These are phyloP conservation scores for Microctenopoma lineatum DNA, from an alignment of 2,797 vertebrate species.

Conservation along the genomic window DNA sequence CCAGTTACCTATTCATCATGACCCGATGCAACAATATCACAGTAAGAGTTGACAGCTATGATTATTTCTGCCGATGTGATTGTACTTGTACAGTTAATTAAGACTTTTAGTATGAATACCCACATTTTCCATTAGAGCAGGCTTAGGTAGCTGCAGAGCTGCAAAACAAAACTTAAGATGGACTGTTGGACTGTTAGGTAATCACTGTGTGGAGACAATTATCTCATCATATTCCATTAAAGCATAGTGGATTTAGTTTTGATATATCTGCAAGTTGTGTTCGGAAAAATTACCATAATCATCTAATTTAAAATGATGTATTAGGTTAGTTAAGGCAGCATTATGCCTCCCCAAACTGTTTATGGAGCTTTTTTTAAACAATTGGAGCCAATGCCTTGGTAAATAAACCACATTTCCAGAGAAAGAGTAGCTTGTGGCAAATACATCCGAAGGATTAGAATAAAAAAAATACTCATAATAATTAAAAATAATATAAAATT, in stretches of 20 bases:
- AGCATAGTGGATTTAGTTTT: slow-evolving; percentile 18
- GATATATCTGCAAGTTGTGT: slow-evolving; percentile 14
- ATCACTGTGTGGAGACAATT: slow-evolving; percentile 20
- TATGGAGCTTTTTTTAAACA: slow-evolving; percentile 5
- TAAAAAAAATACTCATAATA: neutral
- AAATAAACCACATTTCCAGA: slow-evolving; percentile 23
- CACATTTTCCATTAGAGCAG: slow-evolving; percentile 12
- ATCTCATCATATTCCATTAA: slow-evolving; percentile 24
- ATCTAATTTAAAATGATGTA: slow-evolving; percentile 36
- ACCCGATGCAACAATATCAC: slow-evolving; percentile 27
- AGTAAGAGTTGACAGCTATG: slow-evolving; percentile 24
- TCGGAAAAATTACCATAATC: slow-evolving; percentile 29
- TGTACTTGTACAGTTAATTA: slow-evolving; percentile 35
- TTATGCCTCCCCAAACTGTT: slow-evolving; percentile 20
- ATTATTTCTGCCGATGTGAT: slow-evolving; percentile 12
- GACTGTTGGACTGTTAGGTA: neutral
- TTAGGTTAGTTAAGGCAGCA: slow-evolving; percentile 22
- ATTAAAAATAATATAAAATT: slow-evolving; percentile 15
- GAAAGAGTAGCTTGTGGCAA: neutral
- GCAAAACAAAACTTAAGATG: slow-evolving; percentile 12
- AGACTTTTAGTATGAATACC: slow-evolving; percentile 17
- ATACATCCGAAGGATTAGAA: slow-evolving; percentile 15
- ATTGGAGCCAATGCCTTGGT: slow-evolving; percentile 3
- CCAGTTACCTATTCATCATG: slow-evolving; percentile 23
- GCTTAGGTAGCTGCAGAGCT: slow-evolving; percentile 3